These are phyloP conservation scores for Steinernema feltiae DNA, from an alignment of 1,140 invertebrate species.

Conservation along the genomic window DNA sequence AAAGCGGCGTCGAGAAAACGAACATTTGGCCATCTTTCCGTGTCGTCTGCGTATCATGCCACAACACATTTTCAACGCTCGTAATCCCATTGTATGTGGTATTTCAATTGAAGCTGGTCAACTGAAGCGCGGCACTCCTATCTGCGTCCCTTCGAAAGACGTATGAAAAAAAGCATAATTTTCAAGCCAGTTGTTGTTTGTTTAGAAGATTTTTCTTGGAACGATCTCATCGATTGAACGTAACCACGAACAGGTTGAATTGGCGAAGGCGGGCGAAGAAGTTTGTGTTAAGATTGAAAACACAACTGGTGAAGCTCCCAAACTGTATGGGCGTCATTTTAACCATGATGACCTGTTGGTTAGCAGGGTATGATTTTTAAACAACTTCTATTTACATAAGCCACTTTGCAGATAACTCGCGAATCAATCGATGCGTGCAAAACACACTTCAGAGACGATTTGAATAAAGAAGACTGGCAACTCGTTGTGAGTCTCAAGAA, in stretches of 20 bases:
- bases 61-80: conserved; percentile 90
- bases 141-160: conserved; percentile 91
- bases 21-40: conserved; percentile 93
- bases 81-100: conserved; percentile 93
- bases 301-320: conserved; percentile 87
- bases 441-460: conserved; percentile 94
- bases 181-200: conserved; percentile 25
- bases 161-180: conserved; percentile 63
- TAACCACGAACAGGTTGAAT: conserved; percentile 74
- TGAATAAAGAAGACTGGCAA: conserved; percentile 91
- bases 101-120: conserved; percentile 91
- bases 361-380: conserved; percentile 74
- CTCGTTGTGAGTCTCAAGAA: conserved; percentile 69
- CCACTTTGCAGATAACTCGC: conserved; percentile 82
- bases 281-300: conserved; percentile 98
- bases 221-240: conserved; percentile 86
- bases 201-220: conserved; percentile 86
- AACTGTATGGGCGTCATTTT: conserved; percentile 96
- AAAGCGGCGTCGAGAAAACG: conserved; percentile 86
- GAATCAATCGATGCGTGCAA: conserved; percentile 98
- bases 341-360: conserved; percentile 87
- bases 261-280: conserved; percentile 88
- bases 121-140: conserved; percentile 86
- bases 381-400: neutral
- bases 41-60: conserved; percentile 74